Evolutionary conservation across 2,888 invertebrate species (phyloP).

Genomic region (Drosophila monieri): DNA sequence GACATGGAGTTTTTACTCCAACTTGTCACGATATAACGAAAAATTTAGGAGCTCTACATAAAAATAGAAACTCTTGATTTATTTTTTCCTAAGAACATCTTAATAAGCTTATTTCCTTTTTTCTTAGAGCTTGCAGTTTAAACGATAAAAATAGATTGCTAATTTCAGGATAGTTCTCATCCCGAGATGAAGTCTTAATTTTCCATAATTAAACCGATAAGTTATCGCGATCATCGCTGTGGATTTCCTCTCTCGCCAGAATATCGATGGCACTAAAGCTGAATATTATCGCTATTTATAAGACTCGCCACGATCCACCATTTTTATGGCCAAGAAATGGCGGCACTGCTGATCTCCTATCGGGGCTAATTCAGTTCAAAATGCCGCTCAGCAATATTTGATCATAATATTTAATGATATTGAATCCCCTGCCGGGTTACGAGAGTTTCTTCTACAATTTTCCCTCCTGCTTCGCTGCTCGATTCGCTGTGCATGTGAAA

Average conservation of each 20-base stretch:
- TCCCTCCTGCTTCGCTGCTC: conserved; percentile 10
- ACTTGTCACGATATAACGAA: not conserved
- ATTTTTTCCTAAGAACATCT: not conserved
- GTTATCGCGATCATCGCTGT: conserved; percentile 6
- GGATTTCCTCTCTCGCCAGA: conserved; percentile 4
- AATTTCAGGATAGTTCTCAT: conserved; percentile 7
- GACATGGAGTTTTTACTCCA: too few relatives aligned
- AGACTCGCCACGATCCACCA: conserved; percentile 20
- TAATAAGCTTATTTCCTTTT: not conserved
- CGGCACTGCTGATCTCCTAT: conserved; percentile 32
- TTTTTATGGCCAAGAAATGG: conserved; percentile 9
- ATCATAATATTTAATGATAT: conserved; percentile 69
- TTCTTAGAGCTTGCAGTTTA: not conserved
- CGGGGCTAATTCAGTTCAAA: conserved; percentile 41
- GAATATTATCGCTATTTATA: conserved; percentile 49
- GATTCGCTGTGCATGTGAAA: conserved; percentile 62
- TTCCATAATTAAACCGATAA: conserved; percentile 17
- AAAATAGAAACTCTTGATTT: not conserved
- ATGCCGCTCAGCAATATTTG: conserved; percentile 63
- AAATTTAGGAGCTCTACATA: not conserved
- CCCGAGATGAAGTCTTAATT: conserved; percentile 19
- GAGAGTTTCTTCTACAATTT: conserved; percentile 2
- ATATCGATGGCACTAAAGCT: conserved; percentile 50
- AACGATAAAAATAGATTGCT: not conserved
- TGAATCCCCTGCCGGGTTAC: conserved; percentile 43